Evolutionary conservation across 1,140 invertebrate species (phyloP), one percentile per base, ranked within the genome.

Genomic region (Vollenhovia emeryi): DNA sequence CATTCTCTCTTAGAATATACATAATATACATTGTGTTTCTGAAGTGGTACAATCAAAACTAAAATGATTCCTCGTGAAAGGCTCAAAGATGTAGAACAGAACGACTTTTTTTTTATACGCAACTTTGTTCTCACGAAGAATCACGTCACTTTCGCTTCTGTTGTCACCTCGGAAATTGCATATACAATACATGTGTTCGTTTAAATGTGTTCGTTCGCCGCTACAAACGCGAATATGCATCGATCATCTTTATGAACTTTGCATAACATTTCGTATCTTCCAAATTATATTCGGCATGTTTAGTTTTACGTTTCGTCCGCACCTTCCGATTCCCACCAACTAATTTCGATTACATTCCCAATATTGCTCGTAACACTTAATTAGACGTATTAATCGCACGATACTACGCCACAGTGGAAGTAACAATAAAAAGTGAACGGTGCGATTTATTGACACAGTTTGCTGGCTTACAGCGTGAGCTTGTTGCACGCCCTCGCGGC

Each of bases 391-490:
- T 50, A 73, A 57, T 71, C 27, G 30, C 30, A 69, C 64, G 33
- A 11, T n/a, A 57, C 2, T 55, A 21, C 30, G 30, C n/a, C 4
- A 36, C 45, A 30, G 15, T 66, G 21, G 52, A 66, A 33, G 27
- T 79, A 79, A 79, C 30, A 66, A n/a, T 55, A 15, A 71, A 64
- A 15, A 36, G 30, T 59, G 59, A 68, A 45, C 43, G n/a, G 30
- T 50, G 3, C 43, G n/a, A 78, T 1, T 43, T 66, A 43, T 40
- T 55, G 50, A 73, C 5, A 69, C 21, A 15, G n/a, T 57, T 43
- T 24, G 48, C 18, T 43, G 24, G 21, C 66, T 57, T 59, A 43
- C 30, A 36, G 24, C 36, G n/a, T 15, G 33, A 82, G 66, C 66
- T 82, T 71, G 36, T 57, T 82, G 66, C 78, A 59, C 40, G 50